phyloP scores from a whole-genome alignment of 1,140 invertebrate species.

The Drosophila dunni region DNA sequence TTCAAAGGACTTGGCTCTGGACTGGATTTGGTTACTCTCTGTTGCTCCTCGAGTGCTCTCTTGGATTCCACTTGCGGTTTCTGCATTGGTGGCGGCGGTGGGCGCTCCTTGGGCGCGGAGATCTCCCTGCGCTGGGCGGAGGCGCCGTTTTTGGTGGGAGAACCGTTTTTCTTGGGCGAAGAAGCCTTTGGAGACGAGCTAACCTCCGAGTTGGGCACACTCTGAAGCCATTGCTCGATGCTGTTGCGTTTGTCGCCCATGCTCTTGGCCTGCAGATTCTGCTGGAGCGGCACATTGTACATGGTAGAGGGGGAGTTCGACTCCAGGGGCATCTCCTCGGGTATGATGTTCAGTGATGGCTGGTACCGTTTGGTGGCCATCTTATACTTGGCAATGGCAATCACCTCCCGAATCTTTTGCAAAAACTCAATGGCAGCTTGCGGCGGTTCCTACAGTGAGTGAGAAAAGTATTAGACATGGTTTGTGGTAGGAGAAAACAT shows the following conservation, averaged over 20 bases:
- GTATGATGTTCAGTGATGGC: conserved; percentile 91
- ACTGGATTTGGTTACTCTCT: conserved; percentile 19
- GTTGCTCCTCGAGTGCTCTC: conserved; percentile 22
- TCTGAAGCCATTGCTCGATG: conserved; percentile 92
- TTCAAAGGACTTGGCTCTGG: conserved; percentile 39
- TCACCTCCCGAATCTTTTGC: conserved; percentile 94
- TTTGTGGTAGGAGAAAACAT: neutral
- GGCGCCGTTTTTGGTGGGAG: conserved; percentile 38
- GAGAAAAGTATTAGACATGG: neutral
- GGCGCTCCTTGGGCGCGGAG: conserved; percentile 71
- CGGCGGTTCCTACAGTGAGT: conserved; percentile 89
- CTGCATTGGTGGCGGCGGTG: conserved; percentile 58
- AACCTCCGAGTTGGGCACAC: conserved; percentile 86
- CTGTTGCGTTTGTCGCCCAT: conserved; percentile 89
- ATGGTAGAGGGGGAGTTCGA: conserved; percentile 39
- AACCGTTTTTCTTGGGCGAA: conserved; percentile 44
- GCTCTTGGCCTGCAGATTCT: conserved; percentile 70
- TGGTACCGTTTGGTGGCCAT: conserved; percentile 92
- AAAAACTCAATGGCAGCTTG: conserved; percentile 94
- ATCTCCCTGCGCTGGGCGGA: conserved; percentile 54
- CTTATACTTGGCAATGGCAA: conserved; percentile 93
- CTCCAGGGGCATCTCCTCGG: conserved; percentile 88
- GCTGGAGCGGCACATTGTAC: conserved; percentile 69
- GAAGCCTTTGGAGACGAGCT: neutral
- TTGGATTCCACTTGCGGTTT: conserved; percentile 29